Percentiles rank a stretch among this genome's conserved stretches.
phyloP scores from a whole-genome alignment of 2,113 vertebrate genomes.

The Psammodynastes pulverulentus region DNA sequence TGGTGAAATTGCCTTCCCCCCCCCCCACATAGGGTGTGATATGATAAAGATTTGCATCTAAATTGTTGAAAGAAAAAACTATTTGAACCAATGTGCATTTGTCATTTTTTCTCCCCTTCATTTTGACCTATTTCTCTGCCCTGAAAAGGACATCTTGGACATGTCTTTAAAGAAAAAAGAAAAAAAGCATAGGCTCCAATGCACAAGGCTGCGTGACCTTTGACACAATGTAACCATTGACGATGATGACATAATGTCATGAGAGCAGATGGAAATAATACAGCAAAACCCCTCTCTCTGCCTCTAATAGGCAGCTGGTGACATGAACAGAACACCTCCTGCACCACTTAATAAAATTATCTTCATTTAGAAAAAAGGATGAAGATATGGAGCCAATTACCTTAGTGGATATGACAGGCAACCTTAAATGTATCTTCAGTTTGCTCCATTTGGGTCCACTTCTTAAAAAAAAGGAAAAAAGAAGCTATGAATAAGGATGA shows the following conservation, averaged over 20 bases:
- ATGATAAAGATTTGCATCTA: slow-evolving; percentile 13
- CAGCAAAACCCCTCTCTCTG: slow-evolving; percentile 55
- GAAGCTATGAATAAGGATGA: slow-evolving; percentile 54
- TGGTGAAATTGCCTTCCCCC: not conserved
- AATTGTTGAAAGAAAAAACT: slow-evolving; percentile 14
- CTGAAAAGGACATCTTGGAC: not conserved
- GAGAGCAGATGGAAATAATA: slow-evolving; percentile 53
- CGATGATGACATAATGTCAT: slow-evolving; percentile 48
- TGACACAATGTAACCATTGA: slow-evolving; percentile 35
- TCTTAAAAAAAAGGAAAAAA: slow-evolving; percentile 15
- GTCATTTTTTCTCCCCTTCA: slow-evolving; percentile 2
- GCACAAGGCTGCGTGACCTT: not conserved
- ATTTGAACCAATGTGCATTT: slow-evolving; percentile 42
- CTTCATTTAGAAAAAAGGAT: slow-evolving; percentile 58
- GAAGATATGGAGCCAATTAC: slow-evolving; percentile 62
- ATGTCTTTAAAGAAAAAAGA: not conserved
- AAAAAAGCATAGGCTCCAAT: slow-evolving; percentile 1
- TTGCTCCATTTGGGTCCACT: slow-evolving; percentile 48
- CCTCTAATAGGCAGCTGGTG: slow-evolving; percentile 58
- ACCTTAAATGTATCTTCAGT: slow-evolving; percentile 52
- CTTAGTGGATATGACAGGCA: slow-evolving; percentile 56
- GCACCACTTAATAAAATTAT: slow-evolving; percentile 64
- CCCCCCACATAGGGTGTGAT: not conserved
- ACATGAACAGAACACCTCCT: slow-evolving; percentile 58
- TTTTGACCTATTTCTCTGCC: not conserved